phyloP scores from a whole-genome alignment of 1,140 invertebrate genomes.

The Elysia chlorotica region DNA sequence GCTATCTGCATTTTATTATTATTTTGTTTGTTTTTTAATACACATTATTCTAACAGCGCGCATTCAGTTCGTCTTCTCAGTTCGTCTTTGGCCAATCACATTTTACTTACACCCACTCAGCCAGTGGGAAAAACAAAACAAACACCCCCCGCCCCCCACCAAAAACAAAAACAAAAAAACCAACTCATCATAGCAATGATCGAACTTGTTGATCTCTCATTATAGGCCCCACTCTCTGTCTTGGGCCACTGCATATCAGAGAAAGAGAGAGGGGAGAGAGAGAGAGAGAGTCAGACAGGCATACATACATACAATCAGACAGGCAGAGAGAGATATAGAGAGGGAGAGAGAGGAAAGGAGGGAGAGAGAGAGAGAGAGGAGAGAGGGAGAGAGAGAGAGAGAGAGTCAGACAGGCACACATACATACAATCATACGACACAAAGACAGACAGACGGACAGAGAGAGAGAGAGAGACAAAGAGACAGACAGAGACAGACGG shows the following conservation, averaged over 20 bases:
- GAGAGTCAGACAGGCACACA: neutral
- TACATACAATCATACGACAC: neutral
- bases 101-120: neutral
- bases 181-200: neutral
- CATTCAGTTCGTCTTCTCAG: neutral
- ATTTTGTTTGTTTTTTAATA: neutral
- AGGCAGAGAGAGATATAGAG: slow-evolving; percentile 3
- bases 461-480: neutral
- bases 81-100: neutral
- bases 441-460: neutral
- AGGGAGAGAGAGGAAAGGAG: neutral
- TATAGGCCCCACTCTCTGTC: neutral
- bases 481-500: neutral
- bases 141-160: no score
- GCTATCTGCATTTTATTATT: no score
- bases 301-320: neutral
- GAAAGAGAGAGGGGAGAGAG: neutral
- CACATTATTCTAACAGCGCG: neutral
- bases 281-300: neutral
- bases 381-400: neutral
- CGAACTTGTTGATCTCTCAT: neutral
- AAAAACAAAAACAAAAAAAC: no score
- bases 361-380: neutral
- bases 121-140: no score
- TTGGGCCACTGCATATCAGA: neutral